Base-by-base conservation (phyloP, 2,797 vertebrate genomes). In the Tenualosa thibaudeaui region DNA sequence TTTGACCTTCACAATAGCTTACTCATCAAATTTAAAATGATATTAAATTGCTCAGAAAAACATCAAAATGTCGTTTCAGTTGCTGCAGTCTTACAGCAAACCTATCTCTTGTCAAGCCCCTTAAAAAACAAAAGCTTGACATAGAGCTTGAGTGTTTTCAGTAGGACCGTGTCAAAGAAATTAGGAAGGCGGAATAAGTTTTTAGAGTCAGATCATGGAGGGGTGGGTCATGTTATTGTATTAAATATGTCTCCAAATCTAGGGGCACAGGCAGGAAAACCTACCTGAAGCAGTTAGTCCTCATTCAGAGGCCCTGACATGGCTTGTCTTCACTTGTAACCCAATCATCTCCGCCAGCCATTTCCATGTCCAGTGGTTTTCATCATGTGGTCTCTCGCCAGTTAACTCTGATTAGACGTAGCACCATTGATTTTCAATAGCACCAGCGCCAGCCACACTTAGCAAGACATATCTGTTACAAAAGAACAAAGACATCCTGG, bases 261-360 rank as follows among this genome's bases (percentile, higher is more conserved):
- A 43, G 43, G 68, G 15, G 31, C 37, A 88, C 7, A 81, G 85
- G 87, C 46, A 49, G 46, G 46, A 49, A 89, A 85, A 88, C 86
- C 82, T 54, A 68, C 86, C 89, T 83, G 86, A 82, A n/a, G 10
- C 78, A 51, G 81, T 88, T 87, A 81, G 88, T 89, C 88, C 85
- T 86, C 83, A 68, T 85, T 83, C 85, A 78, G 84, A 9, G 85
- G 85, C 88, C 88, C 87, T 90, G 89, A 91, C 81, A 46, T 87
- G 88, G 86, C 89, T 85, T 87, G 89, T 93, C 91, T 90, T 92
- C 89, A 88, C 82, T 2, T 92, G 92, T 90, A 89, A 89, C 46
- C 15, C 86, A 84, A 90, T 88, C 89, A 86, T 86, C 50, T 86
- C 82, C 58, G 40, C 81, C 83, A 71, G 75, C 83, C 22, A 56